Conservation (phyloP, 2,113 vertebrate genomes). For the Octodon degus region DNA sequence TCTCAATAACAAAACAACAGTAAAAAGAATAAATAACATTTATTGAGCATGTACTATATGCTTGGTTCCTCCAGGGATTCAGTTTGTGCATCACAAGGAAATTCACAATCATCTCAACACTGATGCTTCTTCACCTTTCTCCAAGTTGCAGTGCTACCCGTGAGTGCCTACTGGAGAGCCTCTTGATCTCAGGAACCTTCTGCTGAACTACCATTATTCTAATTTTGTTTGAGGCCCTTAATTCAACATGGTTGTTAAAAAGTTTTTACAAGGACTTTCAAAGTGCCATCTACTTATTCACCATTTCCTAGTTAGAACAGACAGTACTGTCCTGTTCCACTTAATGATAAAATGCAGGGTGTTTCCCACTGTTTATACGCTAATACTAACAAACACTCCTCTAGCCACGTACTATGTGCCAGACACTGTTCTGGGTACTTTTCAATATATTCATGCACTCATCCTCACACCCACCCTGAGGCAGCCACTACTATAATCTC, state of each 20-base stretch:
- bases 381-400: background rate
- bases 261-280: constrained; percentile 21
- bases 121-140: background rate
- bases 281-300: background rate
- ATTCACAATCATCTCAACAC: background rate
- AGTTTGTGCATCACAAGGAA: background rate
- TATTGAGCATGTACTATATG: background rate
- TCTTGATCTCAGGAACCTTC: background rate
- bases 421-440: background rate
- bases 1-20: background rate
- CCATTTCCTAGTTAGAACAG: background rate
- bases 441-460: background rate
- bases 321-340: background rate
- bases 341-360: background rate
- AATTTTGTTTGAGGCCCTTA: constrained; percentile 4
- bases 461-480: background rate
- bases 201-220: background rate
- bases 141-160: background rate
- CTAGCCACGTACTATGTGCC: background rate
- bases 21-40: background rate
- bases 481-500: background rate
- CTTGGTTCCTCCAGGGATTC: background rate
- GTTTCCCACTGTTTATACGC: background rate
- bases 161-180: background rate
- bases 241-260: background rate